Evolutionary conservation across 2,113 vertebrate species (phyloP).

Genomic region (Noctilio leporinus): DNA sequence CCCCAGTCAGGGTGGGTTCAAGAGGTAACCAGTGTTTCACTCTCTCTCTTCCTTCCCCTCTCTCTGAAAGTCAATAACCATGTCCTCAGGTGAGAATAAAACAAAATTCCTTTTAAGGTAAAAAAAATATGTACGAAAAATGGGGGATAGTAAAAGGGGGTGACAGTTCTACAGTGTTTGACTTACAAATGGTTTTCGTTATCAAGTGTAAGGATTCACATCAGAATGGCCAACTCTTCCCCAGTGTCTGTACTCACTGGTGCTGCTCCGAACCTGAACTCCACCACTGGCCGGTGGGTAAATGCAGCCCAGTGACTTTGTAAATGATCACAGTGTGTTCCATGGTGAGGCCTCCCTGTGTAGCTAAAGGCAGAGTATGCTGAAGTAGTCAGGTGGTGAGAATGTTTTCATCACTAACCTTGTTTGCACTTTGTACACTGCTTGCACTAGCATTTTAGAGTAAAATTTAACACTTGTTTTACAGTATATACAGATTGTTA

Average conservation of each 20-base stretch:
- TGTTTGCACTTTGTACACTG: conserved; percentile 58
- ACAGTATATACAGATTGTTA: conserved; percentile 63
- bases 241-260: background rate
- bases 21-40: too few relatives aligned
- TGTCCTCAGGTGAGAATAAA: too few relatives aligned
- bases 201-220: background rate
- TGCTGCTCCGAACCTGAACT: background rate
- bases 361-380: background rate
- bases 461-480: conserved; percentile 53
- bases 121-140: background rate
- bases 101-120: too few relatives aligned
- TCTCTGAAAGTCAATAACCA: too few relatives aligned
- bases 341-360: background rate
- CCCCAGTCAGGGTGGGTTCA: too few relatives aligned
- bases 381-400: background rate
- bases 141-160: background rate
- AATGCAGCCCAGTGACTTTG: background rate
- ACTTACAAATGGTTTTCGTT: background rate
- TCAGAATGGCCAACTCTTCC: background rate
- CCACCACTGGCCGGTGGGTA: too few relatives aligned
- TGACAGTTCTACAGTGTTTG: background rate
- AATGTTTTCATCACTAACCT: background rate
- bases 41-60: too few relatives aligned
- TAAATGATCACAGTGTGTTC: background rate
- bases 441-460: conserved; percentile 55